Conservation (phyloP, 2,113 vertebrate genomes). For the Mastomys natalensis region DNA sequence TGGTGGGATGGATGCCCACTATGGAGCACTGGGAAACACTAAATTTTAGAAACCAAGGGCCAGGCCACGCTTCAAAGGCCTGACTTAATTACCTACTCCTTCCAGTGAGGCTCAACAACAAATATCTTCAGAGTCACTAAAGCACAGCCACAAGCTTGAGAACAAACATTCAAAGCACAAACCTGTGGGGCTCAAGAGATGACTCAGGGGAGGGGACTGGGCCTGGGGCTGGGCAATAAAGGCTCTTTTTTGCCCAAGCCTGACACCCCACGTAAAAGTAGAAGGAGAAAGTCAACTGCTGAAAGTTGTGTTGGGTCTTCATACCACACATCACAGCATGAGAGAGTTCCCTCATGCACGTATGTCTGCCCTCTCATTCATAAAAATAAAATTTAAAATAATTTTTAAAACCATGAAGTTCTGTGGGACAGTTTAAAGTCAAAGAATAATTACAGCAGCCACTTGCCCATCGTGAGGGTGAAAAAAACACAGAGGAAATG, state of each 20-base stretch:
- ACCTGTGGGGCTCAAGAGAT: neutral
- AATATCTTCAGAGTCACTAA: neutral
- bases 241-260: neutral
- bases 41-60: neutral
- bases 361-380: neutral
- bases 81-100: neutral
- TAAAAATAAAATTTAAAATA: neutral
- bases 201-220: too few relatives aligned
- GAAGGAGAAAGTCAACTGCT: neutral
- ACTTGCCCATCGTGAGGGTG: neutral
- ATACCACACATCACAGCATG: neutral
- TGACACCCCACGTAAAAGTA: neutral
- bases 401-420: neutral
- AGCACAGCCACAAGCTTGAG: neutral
- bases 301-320: neutral
- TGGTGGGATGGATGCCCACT: neutral
- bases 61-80: neutral
- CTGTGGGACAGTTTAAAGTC: neutral
- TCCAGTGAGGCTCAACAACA: neutral
- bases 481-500: rapidly evolving
- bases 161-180: neutral
- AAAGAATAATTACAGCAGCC: neutral
- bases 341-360: neutral
- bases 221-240: neutral
- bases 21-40: neutral